Conservation (phyloP, 2,888 invertebrate species). For the Serripes groenlandicus region DNA sequence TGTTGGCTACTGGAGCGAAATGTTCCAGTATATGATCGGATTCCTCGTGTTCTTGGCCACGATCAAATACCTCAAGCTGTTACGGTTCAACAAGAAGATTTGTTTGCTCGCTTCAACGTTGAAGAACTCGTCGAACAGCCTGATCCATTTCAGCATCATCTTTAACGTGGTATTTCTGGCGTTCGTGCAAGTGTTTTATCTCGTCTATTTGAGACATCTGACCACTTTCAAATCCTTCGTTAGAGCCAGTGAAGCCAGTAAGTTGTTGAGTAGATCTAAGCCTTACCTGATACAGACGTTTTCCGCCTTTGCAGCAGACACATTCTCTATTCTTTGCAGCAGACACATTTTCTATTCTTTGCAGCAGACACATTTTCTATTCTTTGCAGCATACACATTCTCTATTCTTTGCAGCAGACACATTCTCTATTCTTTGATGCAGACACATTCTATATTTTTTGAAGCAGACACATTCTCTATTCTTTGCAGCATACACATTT, state of each 20-base stretch:
- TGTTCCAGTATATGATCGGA: conserved; percentile 87
- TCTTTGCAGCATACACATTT: too few species aligned
- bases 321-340: too few species aligned
- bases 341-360: too few species aligned
- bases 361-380: too few species aligned
- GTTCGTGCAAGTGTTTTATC: conserved; percentile 85
- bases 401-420: too few species aligned
- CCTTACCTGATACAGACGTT: too few species aligned
- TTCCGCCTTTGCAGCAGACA: too few species aligned
- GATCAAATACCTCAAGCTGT: conserved; percentile 87
- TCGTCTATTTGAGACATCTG: conserved; percentile 81
- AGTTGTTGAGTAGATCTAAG: too few species aligned
- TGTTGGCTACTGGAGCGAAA: conserved; percentile 87
- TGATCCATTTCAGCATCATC: conserved; percentile 85
- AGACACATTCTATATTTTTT: too few species aligned
- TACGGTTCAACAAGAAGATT: conserved; percentile 87
- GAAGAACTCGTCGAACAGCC: conserved; percentile 77
- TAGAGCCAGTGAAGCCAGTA: conserved; percentile 80
- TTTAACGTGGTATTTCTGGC: conserved; percentile 85
- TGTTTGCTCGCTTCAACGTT: conserved; percentile 83
- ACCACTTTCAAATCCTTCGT: conserved; percentile 73
- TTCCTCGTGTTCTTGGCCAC: conserved; percentile 87
- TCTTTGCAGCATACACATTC: too few species aligned
- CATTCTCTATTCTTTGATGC: too few species aligned
- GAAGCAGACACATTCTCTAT: too few species aligned